Evolutionary conservation across 2,113 vertebrate species (phyloP).

Genomic region (Morone chrysops): DNA sequence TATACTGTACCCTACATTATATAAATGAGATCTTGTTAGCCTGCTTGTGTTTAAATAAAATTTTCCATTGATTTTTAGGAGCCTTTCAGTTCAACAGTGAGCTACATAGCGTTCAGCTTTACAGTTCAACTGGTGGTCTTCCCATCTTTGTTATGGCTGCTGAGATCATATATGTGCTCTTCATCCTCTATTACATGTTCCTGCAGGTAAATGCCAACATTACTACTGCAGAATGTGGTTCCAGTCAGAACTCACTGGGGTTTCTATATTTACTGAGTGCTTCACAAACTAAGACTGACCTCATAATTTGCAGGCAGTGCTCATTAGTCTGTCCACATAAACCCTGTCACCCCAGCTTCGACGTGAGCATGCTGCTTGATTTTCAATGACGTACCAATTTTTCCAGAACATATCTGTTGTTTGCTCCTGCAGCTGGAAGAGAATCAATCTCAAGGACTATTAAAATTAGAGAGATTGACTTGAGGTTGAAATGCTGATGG

Average conservation of each 20-base stretch:
- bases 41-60: neutral
- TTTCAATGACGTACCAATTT: neutral
- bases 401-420: neutral
- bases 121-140: slow-evolving; percentile 86
- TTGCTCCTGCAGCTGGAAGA: neutral
- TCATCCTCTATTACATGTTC: slow-evolving; percentile 92
- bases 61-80: slow-evolving; percentile 76
- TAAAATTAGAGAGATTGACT: neutral
- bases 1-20: neutral
- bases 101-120: slow-evolving; percentile 88
- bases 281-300: neutral
- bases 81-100: slow-evolving; percentile 85
- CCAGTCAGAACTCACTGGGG: neutral
- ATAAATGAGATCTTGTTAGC: neutral
- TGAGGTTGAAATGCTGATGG: neutral
- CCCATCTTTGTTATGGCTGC: slow-evolving; percentile 89
- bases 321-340: slow-evolving; percentile 1
- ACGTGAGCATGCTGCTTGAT: neutral
- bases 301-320: neutral
- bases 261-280: neutral
- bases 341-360: neutral
- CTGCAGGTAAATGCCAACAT: slow-evolving; percentile 85
- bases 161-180: slow-evolving; percentile 90
- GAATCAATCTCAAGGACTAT: neutral
- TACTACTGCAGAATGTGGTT: neutral